These are phyloP conservation scores for Phallusia fumigata DNA, from an alignment of 23 tunicate species.

Conservation along the genomic window DNA sequence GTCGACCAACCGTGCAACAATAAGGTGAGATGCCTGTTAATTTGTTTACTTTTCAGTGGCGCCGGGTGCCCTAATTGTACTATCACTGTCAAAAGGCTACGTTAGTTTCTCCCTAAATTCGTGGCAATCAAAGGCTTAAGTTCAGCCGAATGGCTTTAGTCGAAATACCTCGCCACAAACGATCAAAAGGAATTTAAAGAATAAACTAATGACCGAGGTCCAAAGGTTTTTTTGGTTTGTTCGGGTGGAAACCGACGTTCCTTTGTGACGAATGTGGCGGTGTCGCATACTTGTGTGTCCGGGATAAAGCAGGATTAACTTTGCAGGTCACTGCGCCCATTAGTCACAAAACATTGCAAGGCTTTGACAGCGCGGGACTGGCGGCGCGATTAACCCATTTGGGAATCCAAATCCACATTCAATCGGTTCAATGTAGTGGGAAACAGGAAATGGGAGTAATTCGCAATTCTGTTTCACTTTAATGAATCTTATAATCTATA, in stretches of 20 bases:
- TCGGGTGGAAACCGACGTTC: background rate
- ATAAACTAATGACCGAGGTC: background rate
- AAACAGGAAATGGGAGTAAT: background rate
- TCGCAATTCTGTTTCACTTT: no score
- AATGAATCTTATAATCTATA: background rate
- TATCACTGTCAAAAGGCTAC: background rate
- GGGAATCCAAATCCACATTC: background rate
- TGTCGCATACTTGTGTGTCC: background rate
- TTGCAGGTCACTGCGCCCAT: conserved; percentile 8
- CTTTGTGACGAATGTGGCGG: background rate
- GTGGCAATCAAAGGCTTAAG: background rate
- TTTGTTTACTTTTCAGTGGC: conserved; percentile 9
- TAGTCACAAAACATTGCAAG: background rate
- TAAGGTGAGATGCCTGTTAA: background rate
- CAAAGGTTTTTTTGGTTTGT: background rate
- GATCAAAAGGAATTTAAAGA: background rate
- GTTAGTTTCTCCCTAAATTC: background rate
- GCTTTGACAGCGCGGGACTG: background rate
- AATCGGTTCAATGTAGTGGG: background rate
- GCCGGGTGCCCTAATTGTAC: background rate
- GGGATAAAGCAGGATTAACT: conserved; percentile 8
- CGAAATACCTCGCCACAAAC: background rate
- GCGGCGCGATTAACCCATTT: background rate
- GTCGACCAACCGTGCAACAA: background rate
- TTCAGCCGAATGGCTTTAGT: background rate